Evolutionary conservation across 1,140 invertebrate genomes (phyloP), one percentile per base, ranked within the genome.

Genomic region (Zaprionus inermis): DNA sequence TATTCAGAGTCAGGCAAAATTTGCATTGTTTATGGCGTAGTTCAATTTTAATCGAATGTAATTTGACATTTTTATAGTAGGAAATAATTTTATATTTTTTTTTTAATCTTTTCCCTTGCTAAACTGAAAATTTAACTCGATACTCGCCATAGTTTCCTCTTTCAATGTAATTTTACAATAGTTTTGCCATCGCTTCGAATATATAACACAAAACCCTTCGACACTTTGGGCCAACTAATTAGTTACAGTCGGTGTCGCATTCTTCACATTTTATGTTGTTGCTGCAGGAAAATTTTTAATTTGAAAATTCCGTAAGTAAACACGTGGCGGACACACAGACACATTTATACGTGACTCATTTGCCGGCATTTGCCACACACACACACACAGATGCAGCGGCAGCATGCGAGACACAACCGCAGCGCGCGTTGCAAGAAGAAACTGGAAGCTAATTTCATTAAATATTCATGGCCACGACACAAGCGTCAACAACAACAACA

Each of bases 401-500:
- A 54, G 51, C 55, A 58, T 57, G 54, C 54, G 57, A 54, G 69
- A 46, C 38, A 28, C 44, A 52, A 68, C 76, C 81, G 73, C 80
- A 76, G 58, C 58, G 69, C 64, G 70, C 63, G 65, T 79, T 76
- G 83, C 65, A 83, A 76, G 84, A 83, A 76, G 84, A 71, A 81
- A 78, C 84, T 83, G 78, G 88, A 76, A 76, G 78, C 84, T 88
- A 88, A 88, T 88, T 88, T 88, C 84, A 88, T 88, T 89, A 89
- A 88, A 89, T 81, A 88, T 88, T 88, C 84, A 88, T 89, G 84
- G 81, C 81, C 80, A 88, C 71, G 79, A 63, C 58, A 72, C 72
- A 77, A 54, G 58, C 49, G 65, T 28, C 56, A 68, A 69, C 9
- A 44, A 52, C 20, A n/a, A n/a, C n/a, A n/a, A n/a, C n/a, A n/a